These are phyloP conservation scores for Tachycineta bicolor DNA, from an alignment of 2,113 vertebrate genomes.

Conservation along the genomic window DNA sequence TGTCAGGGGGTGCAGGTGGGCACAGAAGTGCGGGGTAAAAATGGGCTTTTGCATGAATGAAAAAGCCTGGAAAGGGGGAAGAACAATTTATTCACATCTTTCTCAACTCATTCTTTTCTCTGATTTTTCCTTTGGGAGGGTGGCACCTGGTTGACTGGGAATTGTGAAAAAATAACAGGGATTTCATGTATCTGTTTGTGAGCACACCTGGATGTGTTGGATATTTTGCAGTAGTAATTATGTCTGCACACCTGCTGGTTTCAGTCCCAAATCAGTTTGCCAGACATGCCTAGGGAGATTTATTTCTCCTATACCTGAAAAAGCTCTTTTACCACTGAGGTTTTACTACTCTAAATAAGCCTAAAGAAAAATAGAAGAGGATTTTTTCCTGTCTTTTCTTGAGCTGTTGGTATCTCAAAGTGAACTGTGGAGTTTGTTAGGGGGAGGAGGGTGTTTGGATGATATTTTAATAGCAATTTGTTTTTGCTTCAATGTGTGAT, in stretches of 20 bases:
- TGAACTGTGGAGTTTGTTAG: neutral
- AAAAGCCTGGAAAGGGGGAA: neutral
- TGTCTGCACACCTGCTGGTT: conserved; percentile 65
- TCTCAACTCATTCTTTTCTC: neutral
- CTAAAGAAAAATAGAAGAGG: conserved; percentile 1
- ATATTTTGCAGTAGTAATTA: conserved; percentile 59
- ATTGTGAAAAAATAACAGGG: conserved; percentile 59
- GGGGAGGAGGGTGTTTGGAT: neutral
- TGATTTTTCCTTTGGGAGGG: conserved; percentile 41
- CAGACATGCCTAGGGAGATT: conserved; percentile 68
- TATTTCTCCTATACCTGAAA: conserved; percentile 64
- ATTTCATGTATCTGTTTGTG: conserved; percentile 39
- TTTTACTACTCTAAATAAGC: conserved; percentile 11
- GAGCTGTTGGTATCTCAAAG: neutral
- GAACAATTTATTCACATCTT: neutral
- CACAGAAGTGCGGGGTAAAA: neutral
- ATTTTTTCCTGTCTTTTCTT: conserved; percentile 32
- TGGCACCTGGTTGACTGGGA: conserved; percentile 57
- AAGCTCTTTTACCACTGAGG: conserved; percentile 2
- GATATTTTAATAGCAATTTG: conserved; percentile 69
- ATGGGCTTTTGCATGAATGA: neutral
- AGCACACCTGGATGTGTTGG: conserved; percentile 66
- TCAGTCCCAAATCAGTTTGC: conserved; percentile 50
- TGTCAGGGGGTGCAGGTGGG: neutral
- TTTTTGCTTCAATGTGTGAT: conserved; percentile 69